Conservation (phyloP, 2,888 invertebrate genomes). For the Cotesia congregata region DNA sequence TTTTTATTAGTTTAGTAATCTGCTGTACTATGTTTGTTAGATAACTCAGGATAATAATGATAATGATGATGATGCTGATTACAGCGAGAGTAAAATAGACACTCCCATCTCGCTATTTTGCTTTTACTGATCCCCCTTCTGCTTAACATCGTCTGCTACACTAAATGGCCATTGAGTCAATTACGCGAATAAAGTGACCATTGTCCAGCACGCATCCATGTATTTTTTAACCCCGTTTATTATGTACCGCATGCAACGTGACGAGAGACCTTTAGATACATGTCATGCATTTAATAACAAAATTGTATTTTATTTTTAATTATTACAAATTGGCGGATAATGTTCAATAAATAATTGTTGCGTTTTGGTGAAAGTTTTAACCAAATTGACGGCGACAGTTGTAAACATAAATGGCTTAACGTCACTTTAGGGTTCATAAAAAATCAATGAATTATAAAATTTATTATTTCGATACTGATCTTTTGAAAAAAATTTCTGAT, state of each 20-base stretch:
- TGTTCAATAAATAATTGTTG: no score
- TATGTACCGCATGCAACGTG: constrained; percentile 29
- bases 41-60: background rate
- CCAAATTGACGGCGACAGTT: no score
- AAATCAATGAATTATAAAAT: no score
- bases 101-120: background rate
- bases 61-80: background rate
- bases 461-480: no score
- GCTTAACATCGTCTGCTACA: constrained; percentile 39
- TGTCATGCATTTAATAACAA: constrained; percentile 21
- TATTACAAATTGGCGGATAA: no score
- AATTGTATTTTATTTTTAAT: no score
- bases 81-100: constrained; percentile 6
- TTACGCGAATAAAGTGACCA: constrained; percentile 67
- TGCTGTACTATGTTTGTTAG: background rate
- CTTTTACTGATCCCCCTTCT: background rate
- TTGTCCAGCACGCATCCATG: constrained; percentile 60
- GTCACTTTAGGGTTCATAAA: no score
- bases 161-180: constrained; percentile 67
- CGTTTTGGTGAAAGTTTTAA: no score
- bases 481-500: no score
- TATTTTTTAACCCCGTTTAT: constrained; percentile 64
- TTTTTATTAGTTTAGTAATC: background rate
- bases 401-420: no score
- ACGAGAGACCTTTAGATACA: constrained; percentile 28